Base-by-base conservation (phyloP, 2,113 vertebrate species). In the Paracyprichromis sp. region DNA sequence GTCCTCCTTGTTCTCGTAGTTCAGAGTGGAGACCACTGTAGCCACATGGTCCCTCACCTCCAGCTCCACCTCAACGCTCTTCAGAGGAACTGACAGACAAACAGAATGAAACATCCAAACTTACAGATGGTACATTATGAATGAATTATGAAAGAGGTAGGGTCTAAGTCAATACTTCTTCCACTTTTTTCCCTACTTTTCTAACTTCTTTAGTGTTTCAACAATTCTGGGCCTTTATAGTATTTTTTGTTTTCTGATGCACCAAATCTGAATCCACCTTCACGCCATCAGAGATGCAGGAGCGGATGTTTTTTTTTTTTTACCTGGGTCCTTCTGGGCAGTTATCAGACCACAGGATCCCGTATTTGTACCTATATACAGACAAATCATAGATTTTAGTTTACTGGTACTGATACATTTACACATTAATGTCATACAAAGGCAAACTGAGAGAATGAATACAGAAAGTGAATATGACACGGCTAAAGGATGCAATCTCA, bases 1-100 rank as follows among this genome's bases (percentile, higher is more conserved):
- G 52, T 11, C 19, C 52, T 53, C 52, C 52, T 53, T 1, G 19
- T 21, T 53, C 52, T 53, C 52, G 0, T 53, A 53, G 52, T 53
- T 53, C 1, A 53, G 52, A 53, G 52, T 53, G 97, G 96, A 17
- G 87, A 95, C 7, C 59, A 63, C 53, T 56, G 6, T 56, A 56
- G 53, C 53, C 21, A 56, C 53, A 24, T 56, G 21, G 53, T 56
- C 6, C 53, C 21, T 56, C 21, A 56, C 53, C 53, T 13, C 53
- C 53, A 56, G 53, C 53, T 24, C 21, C 21, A 56, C 53, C 53
- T 56, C 53, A 56, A 13, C 0, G 21, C 21, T 24, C 53, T 59
- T 59, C 26, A 31, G 13, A 59, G 57, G 26, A 59, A 61, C 57
- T 61, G 16, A 61, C 2, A 61, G 29, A 0, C 5, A 31, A 61